A percentile compares a stretch with the other conserved stretches of the same genome.
Evolutionary conservation across 2,888 invertebrate species (phyloP).

Genomic region (Parapristionchus giblindavisi): DNA sequence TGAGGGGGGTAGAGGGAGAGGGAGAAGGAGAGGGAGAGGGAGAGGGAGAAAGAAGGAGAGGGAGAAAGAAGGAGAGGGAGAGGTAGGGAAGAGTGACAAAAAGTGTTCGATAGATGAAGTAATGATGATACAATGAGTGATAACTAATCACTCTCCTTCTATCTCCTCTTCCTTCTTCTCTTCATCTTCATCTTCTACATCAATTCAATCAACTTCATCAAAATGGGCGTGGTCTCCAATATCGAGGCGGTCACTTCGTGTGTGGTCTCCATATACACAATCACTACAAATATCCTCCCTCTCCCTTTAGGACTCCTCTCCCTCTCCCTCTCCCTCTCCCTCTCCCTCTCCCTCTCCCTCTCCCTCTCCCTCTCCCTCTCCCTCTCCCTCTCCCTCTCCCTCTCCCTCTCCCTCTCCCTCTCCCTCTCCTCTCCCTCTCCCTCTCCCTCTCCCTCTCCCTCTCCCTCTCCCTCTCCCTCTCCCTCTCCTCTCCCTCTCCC

Average conservation of each 20-base stretch:
- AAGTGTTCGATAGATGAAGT: not conserved
- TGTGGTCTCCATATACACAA: not conserved
- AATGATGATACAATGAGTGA: constrained; percentile 28
- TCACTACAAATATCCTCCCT: not conserved
- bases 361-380: not conserved
- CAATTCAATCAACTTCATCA: not conserved
- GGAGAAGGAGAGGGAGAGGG: not conserved
- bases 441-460: constrained; percentile 95
- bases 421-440: constrained; percentile 82
- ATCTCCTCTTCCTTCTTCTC: not conserved
- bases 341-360: constrained; percentile 16
- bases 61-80: not conserved
- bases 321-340: constrained; percentile 9
- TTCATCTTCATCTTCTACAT: not conserved
- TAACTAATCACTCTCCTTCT: constrained; percentile 21
- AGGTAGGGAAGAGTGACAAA: not conserved
- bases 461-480: too few relatives aligned
- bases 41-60: not conserved
- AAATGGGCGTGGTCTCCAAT: not conserved
- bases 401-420: constrained; percentile 45
- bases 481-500: too few relatives aligned
- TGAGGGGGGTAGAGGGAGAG: constrained; percentile 3
- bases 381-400: too few relatives aligned
- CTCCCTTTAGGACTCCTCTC: not conserved
- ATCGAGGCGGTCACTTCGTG: not conserved